A percentile compares a stretch with the other conserved stretches of the same genome.
phyloP scores from a whole-genome alignment of 2,797 vertebrate species.

The Spinus olivaceus region DNA sequence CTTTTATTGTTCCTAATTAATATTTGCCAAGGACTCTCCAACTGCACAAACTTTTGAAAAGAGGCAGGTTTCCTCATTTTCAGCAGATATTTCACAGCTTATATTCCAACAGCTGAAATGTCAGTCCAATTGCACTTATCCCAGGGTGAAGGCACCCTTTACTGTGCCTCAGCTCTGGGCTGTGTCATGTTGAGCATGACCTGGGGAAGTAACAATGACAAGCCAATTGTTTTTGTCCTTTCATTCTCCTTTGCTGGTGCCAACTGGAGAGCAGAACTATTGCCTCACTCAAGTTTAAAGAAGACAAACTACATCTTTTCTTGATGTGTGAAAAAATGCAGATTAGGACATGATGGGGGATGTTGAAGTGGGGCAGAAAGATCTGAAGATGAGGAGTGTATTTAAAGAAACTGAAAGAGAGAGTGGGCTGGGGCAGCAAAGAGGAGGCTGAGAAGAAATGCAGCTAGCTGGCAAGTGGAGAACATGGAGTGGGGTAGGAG shows the following conservation, averaged over 20 bases:
- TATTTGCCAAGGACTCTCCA: neutral
- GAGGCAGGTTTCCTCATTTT: neutral
- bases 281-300: neutral
- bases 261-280: neutral
- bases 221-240: neutral
- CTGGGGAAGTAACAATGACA: neutral
- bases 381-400: neutral
- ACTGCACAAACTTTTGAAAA: neutral
- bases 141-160: neutral
- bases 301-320: neutral
- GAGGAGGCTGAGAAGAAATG: neutral
- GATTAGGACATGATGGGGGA: neutral
- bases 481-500: neutral
- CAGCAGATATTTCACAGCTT: neutral
- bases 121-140: neutral
- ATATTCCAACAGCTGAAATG: neutral
- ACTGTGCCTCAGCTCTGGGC: neutral
- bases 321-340: conserved; percentile 10
- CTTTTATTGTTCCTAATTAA: neutral
- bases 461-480: neutral
- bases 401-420: conserved; percentile 32
- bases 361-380: neutral
- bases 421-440: conserved; percentile 7
- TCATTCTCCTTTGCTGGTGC: neutral
- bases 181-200: neutral